phyloP scores from a whole-genome alignment of 2,113 vertebrate genomes.

The Alexandromys fortis region DNA sequence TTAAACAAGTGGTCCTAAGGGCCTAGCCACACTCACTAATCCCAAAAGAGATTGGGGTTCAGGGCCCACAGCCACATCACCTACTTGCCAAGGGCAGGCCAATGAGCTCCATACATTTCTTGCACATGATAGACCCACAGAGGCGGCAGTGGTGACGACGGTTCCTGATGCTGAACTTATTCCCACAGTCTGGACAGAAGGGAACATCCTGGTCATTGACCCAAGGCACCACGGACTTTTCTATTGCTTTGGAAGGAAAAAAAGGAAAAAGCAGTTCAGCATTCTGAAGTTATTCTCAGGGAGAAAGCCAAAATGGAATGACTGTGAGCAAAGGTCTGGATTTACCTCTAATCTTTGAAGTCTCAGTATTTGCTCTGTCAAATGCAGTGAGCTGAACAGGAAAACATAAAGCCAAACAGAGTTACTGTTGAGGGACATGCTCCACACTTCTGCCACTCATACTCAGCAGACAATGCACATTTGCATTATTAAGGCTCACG shows the following conservation, averaged over 20 bases:
- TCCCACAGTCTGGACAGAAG: conserved; percentile 97
- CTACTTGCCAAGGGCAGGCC: conserved; percentile 93
- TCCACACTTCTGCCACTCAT: background rate
- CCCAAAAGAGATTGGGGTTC: background rate
- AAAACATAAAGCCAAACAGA: conserved; percentile 60
- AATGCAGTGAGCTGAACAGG: conserved; percentile 93
- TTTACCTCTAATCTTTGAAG: conserved; percentile 96
- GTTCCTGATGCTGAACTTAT: conserved; percentile 95
- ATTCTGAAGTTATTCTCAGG: background rate
- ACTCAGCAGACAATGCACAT: background rate
- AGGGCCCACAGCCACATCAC: conserved; percentile 61
- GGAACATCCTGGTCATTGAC: conserved; percentile 98
- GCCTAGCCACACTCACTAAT: background rate
- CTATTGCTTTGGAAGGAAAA: conserved; percentile 88
- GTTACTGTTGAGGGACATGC: background rate
- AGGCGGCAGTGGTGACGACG: conserved; percentile 98
- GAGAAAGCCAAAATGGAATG: background rate
- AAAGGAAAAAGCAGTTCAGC: background rate
- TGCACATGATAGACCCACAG: conserved; percentile 98
- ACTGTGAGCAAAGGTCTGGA: conserved; percentile 43
- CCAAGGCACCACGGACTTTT: conserved; percentile 97
- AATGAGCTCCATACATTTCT: conserved; percentile 94
- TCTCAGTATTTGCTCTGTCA: conserved; percentile 93
- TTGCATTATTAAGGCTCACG: background rate
- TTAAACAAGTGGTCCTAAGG: background rate